Base-by-base conservation (phyloP, 2,888 invertebrate genomes). In the Panorpa germanica region DNA sequence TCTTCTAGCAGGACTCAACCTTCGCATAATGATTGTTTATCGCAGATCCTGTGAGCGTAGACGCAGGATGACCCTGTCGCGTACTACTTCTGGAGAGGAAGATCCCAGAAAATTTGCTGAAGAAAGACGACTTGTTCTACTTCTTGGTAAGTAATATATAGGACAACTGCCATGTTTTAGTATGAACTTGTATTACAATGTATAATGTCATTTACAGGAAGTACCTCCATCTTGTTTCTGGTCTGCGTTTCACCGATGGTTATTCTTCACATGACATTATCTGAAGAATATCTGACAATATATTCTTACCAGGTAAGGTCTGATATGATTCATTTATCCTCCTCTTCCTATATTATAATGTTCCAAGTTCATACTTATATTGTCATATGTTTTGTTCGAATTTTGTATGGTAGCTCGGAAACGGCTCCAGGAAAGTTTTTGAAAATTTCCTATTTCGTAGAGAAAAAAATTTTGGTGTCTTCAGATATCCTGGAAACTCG, bases 201-300 rank as follows among this genome's bases (percentile, higher is more conserved):
- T 23, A 11, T 16, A 11, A 12, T 33, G 29, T 20, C 22, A 22
- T 31, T 35, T 33, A 7, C 25, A 49, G 48, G 53, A 17, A 70
- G 68, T 34, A 73, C 72, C 4, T 70, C 70, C 38, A 63, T 72
- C 29, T 47, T 73, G 24, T 74, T 74, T 47, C 54, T 74, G 28
- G 59, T 71, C 11, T 73, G 73, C 47, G 70, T 73, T 18, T 71
- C 70, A 10, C 73, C 73, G 2, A 72, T 73, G 72, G 70, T 71
- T 31, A 67, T 73, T 37, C 55, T 73, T 9, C 72, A 72, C 42
- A 65, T 73, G 38, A 71, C 71, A 8, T 54, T 74, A 37, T 69
- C 67, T 18, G 64, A 70, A 39, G 58, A 60, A 35, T 67, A 70
- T 43, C 50, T 70, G 39, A 59, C 59, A 22, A 57, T 60, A 39